Evolutionary conservation across 2,113 vertebrate genomes (phyloP).

Genomic region (Triplophysa dalaica): DNA sequence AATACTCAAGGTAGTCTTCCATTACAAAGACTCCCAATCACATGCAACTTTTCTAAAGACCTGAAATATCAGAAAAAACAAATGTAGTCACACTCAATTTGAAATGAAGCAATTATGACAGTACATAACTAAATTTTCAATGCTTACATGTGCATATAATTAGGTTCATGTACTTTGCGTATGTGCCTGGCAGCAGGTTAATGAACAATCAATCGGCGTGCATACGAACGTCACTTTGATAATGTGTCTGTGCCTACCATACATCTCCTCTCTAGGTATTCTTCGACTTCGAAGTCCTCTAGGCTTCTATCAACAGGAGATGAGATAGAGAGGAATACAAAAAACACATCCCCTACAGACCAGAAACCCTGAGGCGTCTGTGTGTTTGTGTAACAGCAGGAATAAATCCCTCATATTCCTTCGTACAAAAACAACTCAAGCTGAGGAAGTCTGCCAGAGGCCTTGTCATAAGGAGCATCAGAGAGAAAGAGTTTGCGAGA

Average conservation of each 20-base stretch:
- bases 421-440: constrained; percentile 44
- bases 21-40: background rate
- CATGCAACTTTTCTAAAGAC: background rate
- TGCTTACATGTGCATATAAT: constrained; percentile 1
- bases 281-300: background rate
- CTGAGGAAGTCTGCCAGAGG: constrained; percentile 40
- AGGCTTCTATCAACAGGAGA: constrained; percentile 24
- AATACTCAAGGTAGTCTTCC: background rate
- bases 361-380: constrained; percentile 25
- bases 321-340: constrained; percentile 9
- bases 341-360: constrained; percentile 5
- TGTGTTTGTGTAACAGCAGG: constrained; percentile 37
- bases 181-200: constrained; percentile 10
- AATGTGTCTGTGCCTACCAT: background rate
- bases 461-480: constrained; percentile 35
- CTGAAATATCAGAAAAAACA: background rate
- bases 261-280: background rate
- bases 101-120: background rate
- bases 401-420: constrained; percentile 39
- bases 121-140: background rate
- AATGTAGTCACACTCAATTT: background rate
- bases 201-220: constrained; percentile 7
- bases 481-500: constrained; percentile 30
- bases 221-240: background rate
- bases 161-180: background rate